phyloP scores from a whole-genome alignment of 2,888 invertebrate genomes.

The Erebia ligea region DNA sequence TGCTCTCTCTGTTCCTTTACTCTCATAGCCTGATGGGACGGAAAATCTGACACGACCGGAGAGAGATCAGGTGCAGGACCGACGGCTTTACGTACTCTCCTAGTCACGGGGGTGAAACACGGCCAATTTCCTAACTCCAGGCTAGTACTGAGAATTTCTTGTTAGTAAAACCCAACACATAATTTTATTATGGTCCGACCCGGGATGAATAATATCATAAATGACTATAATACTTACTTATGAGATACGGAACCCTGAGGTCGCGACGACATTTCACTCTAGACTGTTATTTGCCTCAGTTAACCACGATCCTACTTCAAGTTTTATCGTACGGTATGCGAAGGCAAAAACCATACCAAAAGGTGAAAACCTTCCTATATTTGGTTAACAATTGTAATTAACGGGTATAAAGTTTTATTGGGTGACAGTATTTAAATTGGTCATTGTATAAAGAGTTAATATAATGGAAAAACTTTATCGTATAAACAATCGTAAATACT shows the following conservation, averaged over 20 bases:
- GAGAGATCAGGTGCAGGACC: too few species aligned
- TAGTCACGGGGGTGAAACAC: too few species aligned
- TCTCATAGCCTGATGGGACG: too few species aligned
- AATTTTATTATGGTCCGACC: too few species aligned
- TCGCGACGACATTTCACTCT: neutral
- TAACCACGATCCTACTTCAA: neutral
- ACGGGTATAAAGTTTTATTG: constrained; percentile 35
- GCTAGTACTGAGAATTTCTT: too few species aligned
- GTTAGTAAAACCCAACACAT: too few species aligned
- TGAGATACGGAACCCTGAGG: neutral
- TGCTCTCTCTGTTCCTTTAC: too few species aligned
- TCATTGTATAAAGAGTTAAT: constrained; percentile 11
- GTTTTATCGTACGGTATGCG: constrained; percentile 1
- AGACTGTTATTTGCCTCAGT: neutral
- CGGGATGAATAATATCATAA: too few species aligned
- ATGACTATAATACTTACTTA: too few species aligned
- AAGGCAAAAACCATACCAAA: constrained; percentile 9
- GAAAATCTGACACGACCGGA: too few species aligned
- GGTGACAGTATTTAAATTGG: constrained; percentile 36
- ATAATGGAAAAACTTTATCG: neutral
- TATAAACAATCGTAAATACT: neutral
- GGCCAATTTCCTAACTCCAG: too few species aligned
- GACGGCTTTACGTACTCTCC: too few species aligned
- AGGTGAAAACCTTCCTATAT: constrained; percentile 21
- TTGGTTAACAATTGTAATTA: constrained; percentile 28